phyloP scores from a whole-genome alignment of 2,888 invertebrate genomes.

The Cinara cedri region DNA sequence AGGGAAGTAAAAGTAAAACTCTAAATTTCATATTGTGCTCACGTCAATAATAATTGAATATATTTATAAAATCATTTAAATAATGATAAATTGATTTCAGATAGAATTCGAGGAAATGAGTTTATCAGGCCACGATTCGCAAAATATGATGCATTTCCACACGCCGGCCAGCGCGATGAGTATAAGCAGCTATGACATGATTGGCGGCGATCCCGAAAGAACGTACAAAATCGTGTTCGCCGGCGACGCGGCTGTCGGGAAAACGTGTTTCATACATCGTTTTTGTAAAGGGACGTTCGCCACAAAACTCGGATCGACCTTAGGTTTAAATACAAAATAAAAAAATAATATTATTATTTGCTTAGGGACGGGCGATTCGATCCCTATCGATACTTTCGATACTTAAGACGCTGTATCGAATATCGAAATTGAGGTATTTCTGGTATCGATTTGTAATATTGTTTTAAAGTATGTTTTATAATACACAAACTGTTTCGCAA shows the following conservation, averaged over 20 bases:
- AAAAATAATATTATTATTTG: too few species aligned
- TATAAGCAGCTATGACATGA: constrained; percentile 59
- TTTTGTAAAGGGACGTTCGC: constrained; percentile 68
- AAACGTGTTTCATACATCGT: constrained; percentile 69
- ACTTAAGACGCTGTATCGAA: too few species aligned
- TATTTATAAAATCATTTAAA: background rate
- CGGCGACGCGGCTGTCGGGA: constrained; percentile 70
- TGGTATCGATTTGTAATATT: too few species aligned
- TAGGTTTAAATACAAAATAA: constrained; percentile 65
- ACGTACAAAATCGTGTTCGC: constrained; percentile 70
- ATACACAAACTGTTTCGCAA: too few species aligned
- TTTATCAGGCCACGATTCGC: constrained; percentile 38
- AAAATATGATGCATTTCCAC: constrained; percentile 6
- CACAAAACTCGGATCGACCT: constrained; percentile 67
- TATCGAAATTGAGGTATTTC: too few species aligned
- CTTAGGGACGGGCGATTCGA: too few species aligned
- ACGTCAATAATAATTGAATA: background rate
- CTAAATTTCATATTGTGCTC: background rate
- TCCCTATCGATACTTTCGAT: too few species aligned
- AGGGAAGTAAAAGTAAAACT: too few species aligned
- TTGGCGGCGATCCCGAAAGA: constrained; percentile 65
- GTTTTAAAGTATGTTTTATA: too few species aligned
- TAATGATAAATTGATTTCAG: constrained; percentile 33
- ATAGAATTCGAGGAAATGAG: constrained; percentile 53
- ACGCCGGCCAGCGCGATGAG: constrained; percentile 40